phyloP scores from a whole-genome alignment of 2,113 vertebrate species.

The Pluvialis apricaria region DNA sequence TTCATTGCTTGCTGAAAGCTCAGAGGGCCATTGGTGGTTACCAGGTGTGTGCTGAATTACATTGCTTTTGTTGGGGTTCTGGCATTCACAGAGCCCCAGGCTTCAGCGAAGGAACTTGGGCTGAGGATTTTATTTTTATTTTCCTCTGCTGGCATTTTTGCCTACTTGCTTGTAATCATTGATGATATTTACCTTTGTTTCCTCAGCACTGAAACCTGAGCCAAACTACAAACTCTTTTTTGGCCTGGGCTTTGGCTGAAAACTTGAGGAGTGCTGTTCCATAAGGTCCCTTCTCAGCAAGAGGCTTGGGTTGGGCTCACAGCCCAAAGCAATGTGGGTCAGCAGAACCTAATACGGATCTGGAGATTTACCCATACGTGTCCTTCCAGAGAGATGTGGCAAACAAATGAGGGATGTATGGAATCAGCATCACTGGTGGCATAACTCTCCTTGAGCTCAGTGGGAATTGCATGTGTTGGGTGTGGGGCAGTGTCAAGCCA shows the following conservation, averaged over 20 bases:
- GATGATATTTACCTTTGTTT: not conserved
- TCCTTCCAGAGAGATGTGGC: not conserved
- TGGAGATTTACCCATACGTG: not conserved
- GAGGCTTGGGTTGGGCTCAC: not conserved
- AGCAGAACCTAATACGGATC: not conserved
- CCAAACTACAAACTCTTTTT: not conserved
- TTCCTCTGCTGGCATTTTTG: not conserved
- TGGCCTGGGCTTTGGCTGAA: not conserved
- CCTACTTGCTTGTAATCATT: not conserved
- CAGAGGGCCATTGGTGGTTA: not conserved
- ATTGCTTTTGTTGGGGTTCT: not conserved
- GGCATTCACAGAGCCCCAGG: not conserved
- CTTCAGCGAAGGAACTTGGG: not conserved
- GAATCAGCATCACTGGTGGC: rapidly evolving
- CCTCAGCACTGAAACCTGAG: not conserved
- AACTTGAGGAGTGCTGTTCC: not conserved
- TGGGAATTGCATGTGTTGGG: not conserved
- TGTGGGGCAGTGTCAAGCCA: not conserved
- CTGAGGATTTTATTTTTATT: not conserved
- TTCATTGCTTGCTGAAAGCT: not conserved
- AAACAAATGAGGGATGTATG: not conserved
- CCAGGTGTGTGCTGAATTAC: not conserved
- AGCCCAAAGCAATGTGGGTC: not conserved
- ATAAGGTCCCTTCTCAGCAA: not conserved
- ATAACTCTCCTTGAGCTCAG: not conserved